phyloP scores from a whole-genome alignment of 2,888 invertebrate genomes.

The Melangyna quadrimaculata region DNA sequence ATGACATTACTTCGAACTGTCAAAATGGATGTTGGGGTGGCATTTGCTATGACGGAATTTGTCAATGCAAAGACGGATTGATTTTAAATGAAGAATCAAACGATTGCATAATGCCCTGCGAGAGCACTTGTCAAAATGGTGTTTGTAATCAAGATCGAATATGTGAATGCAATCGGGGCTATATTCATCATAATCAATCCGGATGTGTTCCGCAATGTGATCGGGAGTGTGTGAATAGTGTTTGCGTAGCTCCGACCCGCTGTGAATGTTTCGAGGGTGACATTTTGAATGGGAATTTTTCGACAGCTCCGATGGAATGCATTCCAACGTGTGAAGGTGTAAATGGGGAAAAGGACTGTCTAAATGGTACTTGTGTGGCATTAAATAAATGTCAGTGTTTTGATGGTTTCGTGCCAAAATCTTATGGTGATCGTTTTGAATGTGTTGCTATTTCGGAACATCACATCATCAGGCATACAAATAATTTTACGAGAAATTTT shows the following conservation, averaged over 20 bases:
- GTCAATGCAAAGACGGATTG: conserved; percentile 41
- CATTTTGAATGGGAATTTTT: conserved; percentile 66
- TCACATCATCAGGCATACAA: no score
- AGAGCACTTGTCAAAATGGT: conserved; percentile 78
- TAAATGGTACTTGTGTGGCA: conserved; percentile 58
- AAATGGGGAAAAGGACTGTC: conserved; percentile 22
- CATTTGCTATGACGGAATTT: conserved; percentile 21
- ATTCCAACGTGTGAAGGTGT: conserved; percentile 26
- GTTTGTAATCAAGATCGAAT: conserved; percentile 79
- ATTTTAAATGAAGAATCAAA: conserved; percentile 26
- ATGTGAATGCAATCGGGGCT: conserved; percentile 78
- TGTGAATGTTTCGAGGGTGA: conserved; percentile 82
- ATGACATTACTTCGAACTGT: conserved; percentile 8
- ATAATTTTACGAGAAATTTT: neutral
- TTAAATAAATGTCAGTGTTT: conserved; percentile 50
- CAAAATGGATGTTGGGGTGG: conserved; percentile 34
- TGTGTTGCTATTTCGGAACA: conserved; percentile 10
- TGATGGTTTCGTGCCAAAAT: conserved; percentile 17
- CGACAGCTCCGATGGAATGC: conserved; percentile 2
- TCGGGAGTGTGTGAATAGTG: conserved; percentile 76
- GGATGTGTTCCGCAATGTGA: conserved; percentile 77
- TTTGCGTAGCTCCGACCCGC: conserved; percentile 79
- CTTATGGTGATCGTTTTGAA: conserved; percentile 32
- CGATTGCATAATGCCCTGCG: conserved; percentile 51
- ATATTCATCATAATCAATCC: conserved; percentile 74